phyloP scores from a whole-genome alignment of 2,888 invertebrate genomes.

The Endomychus coccineus region DNA sequence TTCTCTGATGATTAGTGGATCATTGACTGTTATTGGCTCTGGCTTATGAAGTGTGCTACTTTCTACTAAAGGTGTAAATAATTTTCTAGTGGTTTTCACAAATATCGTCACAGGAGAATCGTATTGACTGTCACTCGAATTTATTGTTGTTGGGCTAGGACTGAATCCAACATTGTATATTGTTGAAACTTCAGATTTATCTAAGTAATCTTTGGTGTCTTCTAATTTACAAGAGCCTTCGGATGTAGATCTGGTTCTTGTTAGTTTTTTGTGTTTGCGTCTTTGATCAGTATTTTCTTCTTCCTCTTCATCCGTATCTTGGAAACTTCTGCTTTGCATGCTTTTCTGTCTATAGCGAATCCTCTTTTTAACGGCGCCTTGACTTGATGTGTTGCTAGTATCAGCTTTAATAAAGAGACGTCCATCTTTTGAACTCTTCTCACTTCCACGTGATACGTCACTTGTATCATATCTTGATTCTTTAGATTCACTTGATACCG shows the following conservation, averaged over 20 bases:
- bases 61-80: slow-evolving; percentile 57
- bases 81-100: slow-evolving; percentile 72
- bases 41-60: slow-evolving; percentile 14
- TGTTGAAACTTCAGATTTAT: background rate
- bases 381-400: slow-evolving; percentile 22
- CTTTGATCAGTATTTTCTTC: slow-evolving; percentile 18
- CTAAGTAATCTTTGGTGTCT: slow-evolving; percentile 1
- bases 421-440: slow-evolving; percentile 15
- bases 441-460: slow-evolving; percentile 21
- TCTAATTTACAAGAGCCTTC: slow-evolving; percentile 18
- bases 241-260: slow-evolving; percentile 27
- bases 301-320: slow-evolving; percentile 35
- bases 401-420: slow-evolving; percentile 26
- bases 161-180: slow-evolving; percentile 9
- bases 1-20: background rate
- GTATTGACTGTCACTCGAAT: slow-evolving; percentile 6
- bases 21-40: slow-evolving; percentile 1
- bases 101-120: slow-evolving; percentile 54
- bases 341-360: slow-evolving; percentile 35
- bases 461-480: slow-evolving; percentile 21
- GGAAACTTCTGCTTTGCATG: slow-evolving; percentile 26
- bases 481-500: slow-evolving; percentile 24
- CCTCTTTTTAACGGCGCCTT: slow-evolving; percentile 38
- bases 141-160: slow-evolving; percentile 14
- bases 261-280: slow-evolving; percentile 27